A percentile compares a stretch with the other conserved stretches of the same genome.
Evolutionary conservation across 2,888 invertebrate genomes (phyloP).

Genomic region (Geotrupes spiniger): DNA sequence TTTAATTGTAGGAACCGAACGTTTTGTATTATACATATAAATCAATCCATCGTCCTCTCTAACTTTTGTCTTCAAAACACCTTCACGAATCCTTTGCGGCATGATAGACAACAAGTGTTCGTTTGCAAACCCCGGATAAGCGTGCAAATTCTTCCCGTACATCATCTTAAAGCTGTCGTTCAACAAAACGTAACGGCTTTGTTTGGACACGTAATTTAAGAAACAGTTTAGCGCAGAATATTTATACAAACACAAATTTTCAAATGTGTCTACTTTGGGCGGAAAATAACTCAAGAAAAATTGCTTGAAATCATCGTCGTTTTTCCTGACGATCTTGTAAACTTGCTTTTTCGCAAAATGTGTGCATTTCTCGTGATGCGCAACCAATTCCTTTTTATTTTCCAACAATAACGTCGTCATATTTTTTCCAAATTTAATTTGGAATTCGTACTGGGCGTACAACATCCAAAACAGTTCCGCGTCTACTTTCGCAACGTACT

Average conservation of each 20-base stretch:
- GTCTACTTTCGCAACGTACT: too few relatives aligned
- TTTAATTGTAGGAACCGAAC: conserved; percentile 13
- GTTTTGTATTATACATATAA: conserved; percentile 1
- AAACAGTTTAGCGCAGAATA: neutral
- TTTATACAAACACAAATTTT: too few relatives aligned
- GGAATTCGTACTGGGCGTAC: neutral
- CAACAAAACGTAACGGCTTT: neutral
- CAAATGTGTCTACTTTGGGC: neutral
- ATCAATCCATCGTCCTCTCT: conserved; percentile 7
- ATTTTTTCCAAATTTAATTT: neutral
- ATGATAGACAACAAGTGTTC: neutral
- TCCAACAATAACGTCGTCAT: neutral
- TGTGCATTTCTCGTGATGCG: neutral
- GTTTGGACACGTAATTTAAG: neutral
- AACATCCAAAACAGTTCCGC: conserved; percentile 9
- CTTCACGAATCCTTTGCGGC: neutral
- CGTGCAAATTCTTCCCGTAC: conserved; percentile 3
- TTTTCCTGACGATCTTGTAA: too few relatives aligned
- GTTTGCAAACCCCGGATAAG: neutral
- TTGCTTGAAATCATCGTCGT: too few relatives aligned
- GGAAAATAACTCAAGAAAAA: neutral
- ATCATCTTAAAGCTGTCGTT: neutral
- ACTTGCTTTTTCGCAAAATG: too few relatives aligned
- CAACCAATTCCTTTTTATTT: neutral
- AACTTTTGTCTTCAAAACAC: conserved; percentile 1